Evolutionary conservation across 2,797 vertebrate species (phyloP).

Genomic region (Pampus argenteus): DNA sequence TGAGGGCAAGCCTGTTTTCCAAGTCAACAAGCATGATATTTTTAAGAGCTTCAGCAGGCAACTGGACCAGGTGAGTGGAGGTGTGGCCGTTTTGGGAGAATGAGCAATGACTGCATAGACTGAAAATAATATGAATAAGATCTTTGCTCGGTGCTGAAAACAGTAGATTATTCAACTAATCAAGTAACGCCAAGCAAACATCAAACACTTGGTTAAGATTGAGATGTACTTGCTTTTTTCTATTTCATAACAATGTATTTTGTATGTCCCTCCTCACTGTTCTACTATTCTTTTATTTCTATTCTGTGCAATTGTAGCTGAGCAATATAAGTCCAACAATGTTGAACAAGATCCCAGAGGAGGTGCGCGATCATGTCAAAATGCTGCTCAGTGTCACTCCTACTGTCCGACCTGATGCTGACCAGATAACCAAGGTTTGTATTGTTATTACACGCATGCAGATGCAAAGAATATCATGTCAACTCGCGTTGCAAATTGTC

Average conservation of each 20-base stretch:
- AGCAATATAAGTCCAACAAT: conserved; percentile 90
- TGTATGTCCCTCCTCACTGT: not conserved
- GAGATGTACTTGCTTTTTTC: not conserved
- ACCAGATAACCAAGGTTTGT: conserved; percentile 97
- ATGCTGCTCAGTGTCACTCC: conserved; percentile 95
- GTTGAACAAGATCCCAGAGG: conserved; percentile 92
- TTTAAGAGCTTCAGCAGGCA: conserved; percentile 99
- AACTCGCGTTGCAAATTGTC: not conserved
- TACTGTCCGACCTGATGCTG: conserved; percentile 94
- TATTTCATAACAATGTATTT: not conserved
- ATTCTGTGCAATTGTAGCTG: conserved; percentile 80
- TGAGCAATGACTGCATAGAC: not conserved
- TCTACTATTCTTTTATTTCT: not conserved
- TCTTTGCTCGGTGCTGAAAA: not conserved
- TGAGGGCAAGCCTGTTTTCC: conserved; percentile 96
- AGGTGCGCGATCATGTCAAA: conserved; percentile 94
- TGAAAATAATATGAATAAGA: not conserved
- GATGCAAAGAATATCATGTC: not conserved
- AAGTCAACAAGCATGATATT: conserved; percentile 98
- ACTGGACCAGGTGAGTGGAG: conserved; percentile 91
- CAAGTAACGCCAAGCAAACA: not conserved
- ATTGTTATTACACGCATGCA: not conserved
- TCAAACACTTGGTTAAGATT: not conserved
- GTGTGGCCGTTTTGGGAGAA: not conserved
- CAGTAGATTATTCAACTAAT: not conserved